phyloP scores from a whole-genome alignment of 2,888 invertebrate species.

The Mythimna ferrago region DNA sequence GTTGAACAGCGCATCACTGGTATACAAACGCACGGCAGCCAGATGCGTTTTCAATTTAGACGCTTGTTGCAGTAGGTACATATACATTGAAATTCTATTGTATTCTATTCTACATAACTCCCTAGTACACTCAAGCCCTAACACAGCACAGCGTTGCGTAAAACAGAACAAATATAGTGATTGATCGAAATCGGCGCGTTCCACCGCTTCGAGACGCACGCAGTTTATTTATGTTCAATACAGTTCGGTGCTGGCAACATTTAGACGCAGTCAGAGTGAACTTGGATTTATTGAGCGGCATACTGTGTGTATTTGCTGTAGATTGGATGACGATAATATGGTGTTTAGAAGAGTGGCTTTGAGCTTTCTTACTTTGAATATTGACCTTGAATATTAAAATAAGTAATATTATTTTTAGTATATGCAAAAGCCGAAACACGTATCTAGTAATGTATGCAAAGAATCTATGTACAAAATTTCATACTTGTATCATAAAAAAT shows the following conservation, averaged over 20 bases:
- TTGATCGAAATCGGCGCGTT: conserved; percentile 51
- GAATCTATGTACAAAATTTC: too few relatives aligned
- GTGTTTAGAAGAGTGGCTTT: not conserved
- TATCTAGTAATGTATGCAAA: too few relatives aligned
- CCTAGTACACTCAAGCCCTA: conserved; percentile 6
- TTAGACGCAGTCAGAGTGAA: conserved; percentile 22
- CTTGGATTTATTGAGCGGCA: conserved; percentile 39
- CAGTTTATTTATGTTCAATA: conserved; percentile 47
- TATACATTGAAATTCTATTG: too few relatives aligned
- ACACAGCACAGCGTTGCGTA: conserved; percentile 44
- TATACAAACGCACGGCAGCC: too few relatives aligned
- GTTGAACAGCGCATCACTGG: too few relatives aligned
- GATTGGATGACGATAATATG: not conserved
- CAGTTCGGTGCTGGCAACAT: conserved; percentile 28
- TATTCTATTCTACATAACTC: not conserved
- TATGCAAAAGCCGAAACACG: too few relatives aligned
- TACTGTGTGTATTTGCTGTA: conserved; percentile 6
- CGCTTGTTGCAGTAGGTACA: too few relatives aligned
- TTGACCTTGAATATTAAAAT: not conserved
- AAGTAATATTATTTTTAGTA: too few relatives aligned
- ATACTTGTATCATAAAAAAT: too few relatives aligned
- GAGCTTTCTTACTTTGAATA: not conserved
- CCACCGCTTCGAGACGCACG: conserved; percentile 4
- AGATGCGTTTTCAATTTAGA: too few relatives aligned
- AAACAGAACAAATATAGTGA: conserved; percentile 52